Evolutionary conservation across 1,140 invertebrate genomes (phyloP).

Genomic region (Drosophila pallidifrons): DNA sequence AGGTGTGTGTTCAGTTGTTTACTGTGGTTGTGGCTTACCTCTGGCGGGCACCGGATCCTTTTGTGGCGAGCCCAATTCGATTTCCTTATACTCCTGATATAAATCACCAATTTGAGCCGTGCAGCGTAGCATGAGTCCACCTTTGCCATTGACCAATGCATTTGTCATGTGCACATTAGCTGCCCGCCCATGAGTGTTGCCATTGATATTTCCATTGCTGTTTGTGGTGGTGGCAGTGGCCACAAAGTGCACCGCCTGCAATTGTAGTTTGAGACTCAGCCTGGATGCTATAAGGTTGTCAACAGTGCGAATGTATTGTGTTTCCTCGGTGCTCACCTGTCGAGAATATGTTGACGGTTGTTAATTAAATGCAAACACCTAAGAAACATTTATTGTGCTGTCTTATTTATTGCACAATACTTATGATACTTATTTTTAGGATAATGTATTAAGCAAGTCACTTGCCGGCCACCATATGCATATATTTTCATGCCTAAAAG

Average conservation of each 20-base stretch:
- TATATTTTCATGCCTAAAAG: conserved; percentile 45
- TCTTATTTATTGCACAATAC: no score
- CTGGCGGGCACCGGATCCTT: conserved; percentile 87
- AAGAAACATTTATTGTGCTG: not conserved
- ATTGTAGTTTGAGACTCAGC: conserved; percentile 83
- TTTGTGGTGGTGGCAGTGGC: conserved; percentile 43
- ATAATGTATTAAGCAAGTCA: not conserved
- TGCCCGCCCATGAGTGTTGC: conserved; percentile 30
- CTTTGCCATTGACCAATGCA: conserved; percentile 52
- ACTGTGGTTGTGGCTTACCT: conserved; percentile 85
- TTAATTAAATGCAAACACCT: conserved; percentile 26
- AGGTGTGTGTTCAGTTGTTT: conserved; percentile 12
- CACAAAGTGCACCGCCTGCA: conserved; percentile 79
- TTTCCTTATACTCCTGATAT: conserved; percentile 86
- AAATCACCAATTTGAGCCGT: conserved; percentile 86
- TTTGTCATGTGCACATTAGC: conserved; percentile 58
- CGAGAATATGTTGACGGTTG: conserved; percentile 6
- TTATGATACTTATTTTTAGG: conserved; percentile 1
- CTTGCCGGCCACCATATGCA: conserved; percentile 37
- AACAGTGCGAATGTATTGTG: conserved; percentile 79
- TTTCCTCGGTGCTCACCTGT: conserved; percentile 72
- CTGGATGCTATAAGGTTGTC: conserved; percentile 80
- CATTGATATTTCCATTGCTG: conserved; percentile 57
- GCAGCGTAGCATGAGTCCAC: conserved; percentile 86
- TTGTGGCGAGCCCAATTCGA: conserved; percentile 85